Evolutionary conservation across 2,888 invertebrate species (phyloP).

Genomic region (Plagodis dolabraria): DNA sequence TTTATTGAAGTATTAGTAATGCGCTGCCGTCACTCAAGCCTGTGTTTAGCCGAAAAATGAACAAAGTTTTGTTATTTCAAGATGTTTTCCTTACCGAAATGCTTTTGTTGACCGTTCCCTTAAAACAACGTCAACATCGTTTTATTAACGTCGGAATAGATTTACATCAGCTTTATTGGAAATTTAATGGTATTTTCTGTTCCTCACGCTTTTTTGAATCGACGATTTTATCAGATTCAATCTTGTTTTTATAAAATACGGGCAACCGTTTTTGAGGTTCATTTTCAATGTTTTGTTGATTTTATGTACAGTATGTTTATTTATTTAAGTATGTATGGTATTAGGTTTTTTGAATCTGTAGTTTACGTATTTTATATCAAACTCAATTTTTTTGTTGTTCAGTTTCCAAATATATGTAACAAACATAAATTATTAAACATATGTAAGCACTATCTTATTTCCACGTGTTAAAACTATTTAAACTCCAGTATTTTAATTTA

Average conservation of each 20-base stretch:
- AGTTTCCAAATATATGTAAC: too few relatives aligned
- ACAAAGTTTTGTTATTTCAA: conserved; percentile 39
- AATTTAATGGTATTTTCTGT: conserved; percentile 24
- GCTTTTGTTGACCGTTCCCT: conserved; percentile 35
- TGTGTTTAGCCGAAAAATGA: conserved; percentile 41
- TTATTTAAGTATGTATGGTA: too few relatives aligned
- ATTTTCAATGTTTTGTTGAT: too few relatives aligned
- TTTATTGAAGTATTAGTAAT: conserved; percentile 59
- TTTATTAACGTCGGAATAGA: conserved; percentile 26
- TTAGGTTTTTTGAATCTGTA: too few relatives aligned
- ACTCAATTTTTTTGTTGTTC: too few relatives aligned
- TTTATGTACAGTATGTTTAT: too few relatives aligned
- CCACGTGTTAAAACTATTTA: too few relatives aligned
- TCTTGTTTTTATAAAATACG: neutral
- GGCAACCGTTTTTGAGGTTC: too few relatives aligned
- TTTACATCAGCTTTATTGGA: conserved; percentile 24
- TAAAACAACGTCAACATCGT: conserved; percentile 32
- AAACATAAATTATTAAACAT: too few relatives aligned
- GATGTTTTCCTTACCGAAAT: conserved; percentile 36
- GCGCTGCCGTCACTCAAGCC: conserved; percentile 54
- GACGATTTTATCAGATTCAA: neutral
- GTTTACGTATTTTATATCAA: too few relatives aligned
- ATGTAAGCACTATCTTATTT: too few relatives aligned
- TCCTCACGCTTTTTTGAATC: neutral
- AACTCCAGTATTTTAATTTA: too few relatives aligned